Evolutionary conservation across 2,888 invertebrate species (phyloP).

Genomic region (Leucophora obtusa): DNA sequence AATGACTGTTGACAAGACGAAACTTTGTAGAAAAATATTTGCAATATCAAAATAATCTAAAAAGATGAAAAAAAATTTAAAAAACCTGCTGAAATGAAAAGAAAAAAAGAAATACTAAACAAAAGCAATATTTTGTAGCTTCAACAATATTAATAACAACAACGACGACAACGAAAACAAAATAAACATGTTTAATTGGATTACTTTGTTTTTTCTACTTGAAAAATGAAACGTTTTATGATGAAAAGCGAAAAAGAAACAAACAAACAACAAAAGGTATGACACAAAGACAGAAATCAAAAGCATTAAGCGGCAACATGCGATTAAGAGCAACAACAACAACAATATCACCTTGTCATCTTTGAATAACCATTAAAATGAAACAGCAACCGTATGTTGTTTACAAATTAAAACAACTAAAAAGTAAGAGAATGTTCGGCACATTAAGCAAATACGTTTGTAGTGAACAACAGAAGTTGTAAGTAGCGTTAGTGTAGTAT

Average conservation of each 20-base stretch:
- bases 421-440: conserved; percentile 12
- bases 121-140: background rate
- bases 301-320: conserved; percentile 30
- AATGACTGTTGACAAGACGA: conserved; percentile 1
- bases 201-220: conserved; percentile 36
- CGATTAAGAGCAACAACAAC: conserved; percentile 34
- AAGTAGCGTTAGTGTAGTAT: background rate
- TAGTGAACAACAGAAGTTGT: background rate
- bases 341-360: conserved; percentile 19
- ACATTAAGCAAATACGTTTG: background rate
- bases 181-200: conserved; percentile 45
- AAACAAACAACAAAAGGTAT: background rate
- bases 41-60: background rate
- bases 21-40: background rate
- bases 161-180: conserved; percentile 14
- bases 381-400: conserved; percentile 44
- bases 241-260: conserved; percentile 13
- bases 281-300: conserved; percentile 37
- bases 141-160: conserved; percentile 2
- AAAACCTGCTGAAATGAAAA: background rate
- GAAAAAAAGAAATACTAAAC: background rate
- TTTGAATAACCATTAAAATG: conserved; percentile 23
- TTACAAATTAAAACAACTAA: conserved; percentile 7
- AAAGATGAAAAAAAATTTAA: background rate
- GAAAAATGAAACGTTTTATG: conserved; percentile 38